phyloP scores from a whole-genome alignment of 2,113 vertebrate species.

The Silurus glanis region DNA sequence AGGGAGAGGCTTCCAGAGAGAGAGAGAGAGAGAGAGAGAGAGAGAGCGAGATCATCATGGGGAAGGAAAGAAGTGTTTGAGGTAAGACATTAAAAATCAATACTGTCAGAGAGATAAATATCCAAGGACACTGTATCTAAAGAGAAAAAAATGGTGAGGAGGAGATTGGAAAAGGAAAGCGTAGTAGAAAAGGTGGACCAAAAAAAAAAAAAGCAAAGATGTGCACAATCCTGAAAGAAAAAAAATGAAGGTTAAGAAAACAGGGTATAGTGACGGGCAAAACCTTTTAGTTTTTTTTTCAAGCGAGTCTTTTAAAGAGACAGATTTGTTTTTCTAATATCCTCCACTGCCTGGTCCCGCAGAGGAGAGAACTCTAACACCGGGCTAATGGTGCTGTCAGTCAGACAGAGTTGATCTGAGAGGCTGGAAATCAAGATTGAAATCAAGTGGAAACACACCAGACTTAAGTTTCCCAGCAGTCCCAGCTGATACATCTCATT shows the following conservation, averaged over 20 bases:
- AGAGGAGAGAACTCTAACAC: background rate
- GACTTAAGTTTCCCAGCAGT: background rate
- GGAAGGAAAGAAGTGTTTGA: conserved; percentile 5
- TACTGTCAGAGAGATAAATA: conserved; percentile 42
- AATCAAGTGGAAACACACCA: background rate
- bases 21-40: background rate
- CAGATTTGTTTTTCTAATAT: background rate
- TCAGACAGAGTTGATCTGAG: background rate
- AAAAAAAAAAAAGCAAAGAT: background rate
- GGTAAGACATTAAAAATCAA: conserved; percentile 27
- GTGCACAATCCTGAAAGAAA: background rate
- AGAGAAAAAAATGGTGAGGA: background rate
- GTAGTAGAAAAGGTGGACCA: background rate
- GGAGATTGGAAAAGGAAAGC: background rate
- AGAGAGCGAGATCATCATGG: background rate
- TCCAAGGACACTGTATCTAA: background rate
- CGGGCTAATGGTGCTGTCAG: conserved; percentile 7
- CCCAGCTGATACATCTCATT: background rate
- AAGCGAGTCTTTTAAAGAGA: conserved; percentile 6
- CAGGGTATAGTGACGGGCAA: background rate
- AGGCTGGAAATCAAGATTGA: conserved; percentile 17
- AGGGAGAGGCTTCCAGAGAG: background rate
- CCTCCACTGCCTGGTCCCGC: background rate
- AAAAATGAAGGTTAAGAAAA: conserved; percentile 5
- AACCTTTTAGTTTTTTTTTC: background rate